These are phyloP conservation scores for Notarius lentiginosus DNA, from an alignment of 2,113 vertebrate species.

Conservation along the genomic window DNA sequence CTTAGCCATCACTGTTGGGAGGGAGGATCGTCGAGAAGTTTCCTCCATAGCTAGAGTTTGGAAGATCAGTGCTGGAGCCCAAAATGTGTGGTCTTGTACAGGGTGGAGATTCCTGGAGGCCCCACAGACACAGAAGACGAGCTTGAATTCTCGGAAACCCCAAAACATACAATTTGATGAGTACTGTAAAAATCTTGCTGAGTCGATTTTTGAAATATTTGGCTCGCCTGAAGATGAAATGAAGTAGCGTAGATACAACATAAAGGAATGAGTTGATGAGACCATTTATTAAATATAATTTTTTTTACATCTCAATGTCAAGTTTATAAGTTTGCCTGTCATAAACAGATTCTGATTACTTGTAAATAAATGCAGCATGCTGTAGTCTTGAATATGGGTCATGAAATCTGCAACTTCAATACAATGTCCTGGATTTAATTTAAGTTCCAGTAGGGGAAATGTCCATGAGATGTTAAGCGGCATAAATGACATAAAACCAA, in stretches of 20 bases:
- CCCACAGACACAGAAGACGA: slow-evolving; percentile 6
- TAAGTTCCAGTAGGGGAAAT: not conserved
- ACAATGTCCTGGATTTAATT: not conserved
- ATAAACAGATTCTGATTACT: not conserved
- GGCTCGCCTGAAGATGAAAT: not conserved
- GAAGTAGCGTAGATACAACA: not conserved
- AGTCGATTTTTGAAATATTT: not conserved
- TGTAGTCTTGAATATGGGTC: not conserved
- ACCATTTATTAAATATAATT: not conserved
- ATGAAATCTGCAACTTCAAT: not conserved
- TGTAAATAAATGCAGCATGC: not conserved
- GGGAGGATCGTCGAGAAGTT: not conserved
- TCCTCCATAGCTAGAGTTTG: slow-evolving; percentile 7
- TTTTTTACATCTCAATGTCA: not conserved
- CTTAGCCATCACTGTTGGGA: not conserved
- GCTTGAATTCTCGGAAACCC: not conserved
- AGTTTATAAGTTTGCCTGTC: not conserved
- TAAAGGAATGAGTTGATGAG: not conserved
- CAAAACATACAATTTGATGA: slow-evolving; percentile 2
- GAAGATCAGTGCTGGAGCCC: not conserved
- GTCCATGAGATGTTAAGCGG: not conserved
- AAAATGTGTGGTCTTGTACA: slow-evolving; percentile 33
- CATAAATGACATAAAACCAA: not conserved
- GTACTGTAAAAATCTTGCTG: slow-evolving; percentile 7
- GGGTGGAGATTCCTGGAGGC: slow-evolving; percentile 28